phyloP scores from a whole-genome alignment of 2,888 invertebrate species.

The Stratiomys singularior region DNA sequence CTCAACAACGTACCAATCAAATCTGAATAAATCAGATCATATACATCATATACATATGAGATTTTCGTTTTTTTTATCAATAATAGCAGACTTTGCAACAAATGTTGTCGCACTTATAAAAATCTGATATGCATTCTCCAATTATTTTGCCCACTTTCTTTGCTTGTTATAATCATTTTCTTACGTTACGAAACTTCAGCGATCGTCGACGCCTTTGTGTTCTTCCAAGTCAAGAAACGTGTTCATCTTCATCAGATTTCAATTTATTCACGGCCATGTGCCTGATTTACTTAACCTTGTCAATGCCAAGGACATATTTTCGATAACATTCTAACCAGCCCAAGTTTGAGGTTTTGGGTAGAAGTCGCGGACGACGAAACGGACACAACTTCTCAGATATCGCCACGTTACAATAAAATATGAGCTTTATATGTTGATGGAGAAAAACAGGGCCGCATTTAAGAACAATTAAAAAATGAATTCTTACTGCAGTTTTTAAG shows the following conservation, averaged over 20 bases:
- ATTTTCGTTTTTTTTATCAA: too few relatives aligned
- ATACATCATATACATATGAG: neutral
- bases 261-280: constrained; percentile 39
- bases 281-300: constrained; percentile 49
- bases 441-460: too few relatives aligned
- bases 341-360: neutral
- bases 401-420: neutral
- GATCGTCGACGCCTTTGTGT: neutral
- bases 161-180: neutral
- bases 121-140: neutral
- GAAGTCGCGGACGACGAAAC: constrained; percentile 15
- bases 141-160: constrained; percentile 26
- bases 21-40: constrained; percentile 7
- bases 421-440: too few relatives aligned
- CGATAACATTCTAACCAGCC: constrained; percentile 7
- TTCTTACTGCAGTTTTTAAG: too few relatives aligned
- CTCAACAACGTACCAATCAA: neutral
- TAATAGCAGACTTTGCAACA: too few relatives aligned
- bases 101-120: constrained; percentile 2
- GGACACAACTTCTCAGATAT: constrained; percentile 29
- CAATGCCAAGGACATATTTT: constrained; percentile 50
- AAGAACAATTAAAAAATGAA: too few relatives aligned
- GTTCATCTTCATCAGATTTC: constrained; percentile 36
- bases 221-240: constrained; percentile 34
- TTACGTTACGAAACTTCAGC: constrained; percentile 32